Percentiles rank a stretch among this genome's conserved stretches.
Evolutionary conservation across 1,140 invertebrate genomes (phyloP).

Genomic region (Heliconius hewitsoni): DNA sequence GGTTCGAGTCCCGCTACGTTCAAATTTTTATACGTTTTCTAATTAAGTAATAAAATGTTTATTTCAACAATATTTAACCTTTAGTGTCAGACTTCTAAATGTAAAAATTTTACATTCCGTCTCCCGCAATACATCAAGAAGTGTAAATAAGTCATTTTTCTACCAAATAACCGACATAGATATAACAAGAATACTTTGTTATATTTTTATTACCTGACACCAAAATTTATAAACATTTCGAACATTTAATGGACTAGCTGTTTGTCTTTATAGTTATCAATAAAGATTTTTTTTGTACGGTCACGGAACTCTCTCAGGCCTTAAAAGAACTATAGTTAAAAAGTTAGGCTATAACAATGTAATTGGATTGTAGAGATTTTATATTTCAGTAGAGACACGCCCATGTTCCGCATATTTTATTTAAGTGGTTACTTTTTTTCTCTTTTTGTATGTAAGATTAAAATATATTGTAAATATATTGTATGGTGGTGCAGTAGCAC

Average conservation of each 20-base stretch:
- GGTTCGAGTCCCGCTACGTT: no score
- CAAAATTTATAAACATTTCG: slow-evolving; percentile 28
- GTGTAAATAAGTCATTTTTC: no score
- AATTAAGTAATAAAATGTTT: no score
- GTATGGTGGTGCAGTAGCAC: no score
- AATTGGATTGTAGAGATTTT: slow-evolving; percentile 1
- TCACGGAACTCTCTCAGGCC: background rate
- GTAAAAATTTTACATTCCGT: no score
- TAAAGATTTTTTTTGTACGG: background rate
- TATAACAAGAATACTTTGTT: slow-evolving; percentile 11
- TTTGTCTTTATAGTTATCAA: slow-evolving; percentile 26
- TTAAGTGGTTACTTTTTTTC: background rate
- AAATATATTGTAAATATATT: background rate
- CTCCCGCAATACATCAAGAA: no score
- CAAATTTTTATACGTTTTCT: no score
- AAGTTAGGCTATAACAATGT: background rate
- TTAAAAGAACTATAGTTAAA: background rate
- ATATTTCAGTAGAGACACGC: background rate
- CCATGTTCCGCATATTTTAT: slow-evolving; percentile 8
- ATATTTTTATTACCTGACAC: slow-evolving; percentile 17
- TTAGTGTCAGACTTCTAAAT: no score
- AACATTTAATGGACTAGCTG: slow-evolving; percentile 19
- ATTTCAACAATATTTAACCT: no score
- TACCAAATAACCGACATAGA: background rate
- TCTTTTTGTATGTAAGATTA: background rate